phyloP scores from a whole-genome alignment of 2,888 invertebrate species.

The Galerucella pusilla region DNA sequence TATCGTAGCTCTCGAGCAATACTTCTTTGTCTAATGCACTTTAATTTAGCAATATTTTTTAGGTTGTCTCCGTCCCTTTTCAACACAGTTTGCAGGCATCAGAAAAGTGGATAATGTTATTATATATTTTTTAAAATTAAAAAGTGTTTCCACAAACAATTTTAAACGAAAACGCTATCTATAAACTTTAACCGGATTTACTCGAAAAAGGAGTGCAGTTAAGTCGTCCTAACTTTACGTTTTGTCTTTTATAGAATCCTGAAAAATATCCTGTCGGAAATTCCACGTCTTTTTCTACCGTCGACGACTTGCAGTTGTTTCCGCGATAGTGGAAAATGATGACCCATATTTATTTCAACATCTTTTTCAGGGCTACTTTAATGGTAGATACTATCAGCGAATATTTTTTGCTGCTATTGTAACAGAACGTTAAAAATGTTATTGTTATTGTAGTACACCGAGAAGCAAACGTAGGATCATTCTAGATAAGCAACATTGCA shows the following conservation, averaged over 20 bases:
- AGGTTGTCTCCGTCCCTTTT: too few species aligned
- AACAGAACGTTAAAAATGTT: neutral
- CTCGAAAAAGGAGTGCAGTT: neutral
- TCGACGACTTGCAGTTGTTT: conserved; percentile 7
- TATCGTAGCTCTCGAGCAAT: too few species aligned
- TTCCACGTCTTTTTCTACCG: conserved; percentile 9
- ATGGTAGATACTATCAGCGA: neutral
- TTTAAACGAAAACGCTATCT: neutral
- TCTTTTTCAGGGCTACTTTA: conserved; percentile 7
- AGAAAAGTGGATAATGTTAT: too few species aligned
- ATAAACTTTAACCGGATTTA: neutral
- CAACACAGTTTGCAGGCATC: too few species aligned
- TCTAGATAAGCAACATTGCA: neutral
- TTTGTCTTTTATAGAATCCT: conserved; percentile 4
- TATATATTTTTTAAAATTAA: too few species aligned
- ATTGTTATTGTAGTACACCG: neutral
- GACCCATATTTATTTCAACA: conserved; percentile 20
- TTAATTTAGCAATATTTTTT: too few species aligned
- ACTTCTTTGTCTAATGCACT: too few species aligned
- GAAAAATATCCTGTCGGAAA: conserved; percentile 14
- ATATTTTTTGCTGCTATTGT: neutral
- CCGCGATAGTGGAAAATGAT: conserved; percentile 22
- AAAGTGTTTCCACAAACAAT: neutral
- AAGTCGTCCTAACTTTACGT: neutral
- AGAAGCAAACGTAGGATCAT: neutral